Percentiles rank a stretch among this genome's conserved stretches.
Evolutionary conservation across 30 jellyfish, hydroid and myxozoan species (phyloP).

Genomic region (Clytia hemisphaerica): DNA sequence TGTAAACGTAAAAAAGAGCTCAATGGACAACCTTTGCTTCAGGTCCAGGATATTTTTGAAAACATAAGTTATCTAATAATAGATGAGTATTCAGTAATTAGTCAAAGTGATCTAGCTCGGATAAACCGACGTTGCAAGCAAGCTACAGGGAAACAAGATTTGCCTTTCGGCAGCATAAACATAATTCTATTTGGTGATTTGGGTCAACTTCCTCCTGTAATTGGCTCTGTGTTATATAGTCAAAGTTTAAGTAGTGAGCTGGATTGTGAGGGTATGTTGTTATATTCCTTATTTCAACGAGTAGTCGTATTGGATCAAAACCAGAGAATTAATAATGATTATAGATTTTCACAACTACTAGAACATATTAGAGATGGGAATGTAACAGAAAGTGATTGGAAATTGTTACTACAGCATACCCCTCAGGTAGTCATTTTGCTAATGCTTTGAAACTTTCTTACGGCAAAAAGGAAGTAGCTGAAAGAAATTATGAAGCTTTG

Average conservation of each 20-base stretch:
- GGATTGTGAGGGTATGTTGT: constrained; percentile 2
- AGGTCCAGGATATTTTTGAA: neutral
- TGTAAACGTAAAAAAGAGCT: neutral
- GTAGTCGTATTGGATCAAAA: neutral
- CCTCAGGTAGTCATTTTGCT: too few relatives aligned
- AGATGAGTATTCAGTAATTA: constrained; percentile 29
- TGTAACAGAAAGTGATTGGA: constrained; percentile 9
- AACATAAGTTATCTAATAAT: neutral
- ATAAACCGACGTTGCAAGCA: constrained; percentile 18
- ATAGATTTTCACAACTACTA: neutral
- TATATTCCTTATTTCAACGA: neutral
- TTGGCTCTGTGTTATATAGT: constrained; percentile 13
- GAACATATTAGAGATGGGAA: constrained; percentile 13
- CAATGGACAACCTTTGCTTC: constrained; percentile 1
- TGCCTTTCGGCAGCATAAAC: constrained; percentile 18
- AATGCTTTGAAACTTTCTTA: neutral
- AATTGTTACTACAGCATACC: neutral
- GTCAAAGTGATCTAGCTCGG: constrained; percentile 27
- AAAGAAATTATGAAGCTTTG: neutral
- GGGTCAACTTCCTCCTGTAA: constrained; percentile 39
- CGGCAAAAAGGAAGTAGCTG: constrained; percentile 20
- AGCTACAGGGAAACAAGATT: constrained; percentile 11
- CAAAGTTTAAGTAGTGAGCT: neutral
- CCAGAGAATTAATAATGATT: constrained; percentile 10
- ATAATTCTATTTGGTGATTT: constrained; percentile 21